phyloP scores from a whole-genome alignment of 2,113 vertebrate genomes.

The Aegotheles bennettii region DNA sequence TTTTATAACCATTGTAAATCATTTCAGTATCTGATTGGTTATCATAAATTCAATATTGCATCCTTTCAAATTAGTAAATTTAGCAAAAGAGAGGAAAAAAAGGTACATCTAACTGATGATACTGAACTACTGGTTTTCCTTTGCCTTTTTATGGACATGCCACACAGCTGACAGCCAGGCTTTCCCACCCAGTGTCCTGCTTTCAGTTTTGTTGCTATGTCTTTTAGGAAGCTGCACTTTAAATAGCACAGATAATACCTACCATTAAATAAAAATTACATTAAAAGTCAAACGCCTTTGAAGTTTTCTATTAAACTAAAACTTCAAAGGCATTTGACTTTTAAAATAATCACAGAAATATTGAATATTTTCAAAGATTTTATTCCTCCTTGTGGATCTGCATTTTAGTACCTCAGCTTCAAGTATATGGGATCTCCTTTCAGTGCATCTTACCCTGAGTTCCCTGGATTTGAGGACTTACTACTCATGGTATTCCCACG shows the following conservation, averaged over 20 bases:
- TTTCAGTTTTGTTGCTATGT: background rate
- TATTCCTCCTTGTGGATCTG: background rate
- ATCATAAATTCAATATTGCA: slow-evolving; percentile 6
- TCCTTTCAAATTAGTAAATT: background rate
- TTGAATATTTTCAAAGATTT: no score
- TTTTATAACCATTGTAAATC: background rate
- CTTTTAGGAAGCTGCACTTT: background rate
- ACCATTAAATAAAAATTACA: background rate
- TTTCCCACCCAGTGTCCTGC: background rate
- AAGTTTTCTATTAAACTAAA: no score
- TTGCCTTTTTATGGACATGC: background rate
- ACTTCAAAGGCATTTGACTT: no score
- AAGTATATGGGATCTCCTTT: background rate
- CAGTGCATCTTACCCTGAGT: background rate
- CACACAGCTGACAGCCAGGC: background rate
- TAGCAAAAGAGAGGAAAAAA: background rate
- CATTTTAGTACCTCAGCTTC: background rate
- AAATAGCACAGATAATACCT: background rate
- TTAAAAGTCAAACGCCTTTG: background rate
- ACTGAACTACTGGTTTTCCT: background rate
- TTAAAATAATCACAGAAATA: no score
- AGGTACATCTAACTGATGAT: background rate
- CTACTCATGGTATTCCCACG: background rate
- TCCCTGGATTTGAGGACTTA: background rate
- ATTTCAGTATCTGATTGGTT: background rate